Percentiles rank a stretch among this genome's conserved stretches.
Evolutionary conservation across 2,888 invertebrate genomes (phyloP).

Genomic region (Tuberolachnus salignus): DNA sequence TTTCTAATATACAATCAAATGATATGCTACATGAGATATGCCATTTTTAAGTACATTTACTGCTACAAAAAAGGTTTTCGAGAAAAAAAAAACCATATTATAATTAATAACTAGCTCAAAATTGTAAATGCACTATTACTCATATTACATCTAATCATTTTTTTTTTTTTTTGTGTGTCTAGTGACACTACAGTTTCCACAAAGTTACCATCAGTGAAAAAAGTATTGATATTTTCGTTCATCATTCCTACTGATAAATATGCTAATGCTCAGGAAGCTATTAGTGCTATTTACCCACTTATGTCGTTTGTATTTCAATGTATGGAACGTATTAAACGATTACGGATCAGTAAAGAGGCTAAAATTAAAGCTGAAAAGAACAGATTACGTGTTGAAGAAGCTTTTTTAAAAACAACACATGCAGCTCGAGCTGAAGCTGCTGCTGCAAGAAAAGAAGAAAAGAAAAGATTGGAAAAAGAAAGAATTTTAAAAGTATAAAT

Average conservation of each 20-base stretch:
- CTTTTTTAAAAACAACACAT: slow-evolving; percentile 92
- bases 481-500: slow-evolving; percentile 74
- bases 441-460: slow-evolving; percentile 89
- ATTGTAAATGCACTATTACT: no score
- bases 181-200: slow-evolving; percentile 70
- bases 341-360: slow-evolving; percentile 88
- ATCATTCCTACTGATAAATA: slow-evolving; percentile 67
- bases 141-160: no score
- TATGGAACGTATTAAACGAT: slow-evolving; percentile 87
- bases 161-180: slow-evolving; percentile 57
- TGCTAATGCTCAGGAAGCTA: slow-evolving; percentile 68
- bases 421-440: slow-evolving; percentile 96
- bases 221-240: slow-evolving; percentile 73
- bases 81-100: no score
- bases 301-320: slow-evolving; percentile 89
- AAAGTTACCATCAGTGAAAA: slow-evolving; percentile 79
- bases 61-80: no score
- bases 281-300: slow-evolving; percentile 79
- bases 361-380: slow-evolving; percentile 93
- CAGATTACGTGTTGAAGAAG: slow-evolving; percentile 89
- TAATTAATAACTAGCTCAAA: no score
- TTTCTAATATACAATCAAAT: no score
- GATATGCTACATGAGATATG: no score
- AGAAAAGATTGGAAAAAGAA: slow-evolving; percentile 91
- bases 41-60: no score